Evolutionary conservation across 2,797 vertebrate genomes (phyloP), one percentile per base, ranked within the genome.

Genomic region (Heteromormyrus szaboi): DNA sequence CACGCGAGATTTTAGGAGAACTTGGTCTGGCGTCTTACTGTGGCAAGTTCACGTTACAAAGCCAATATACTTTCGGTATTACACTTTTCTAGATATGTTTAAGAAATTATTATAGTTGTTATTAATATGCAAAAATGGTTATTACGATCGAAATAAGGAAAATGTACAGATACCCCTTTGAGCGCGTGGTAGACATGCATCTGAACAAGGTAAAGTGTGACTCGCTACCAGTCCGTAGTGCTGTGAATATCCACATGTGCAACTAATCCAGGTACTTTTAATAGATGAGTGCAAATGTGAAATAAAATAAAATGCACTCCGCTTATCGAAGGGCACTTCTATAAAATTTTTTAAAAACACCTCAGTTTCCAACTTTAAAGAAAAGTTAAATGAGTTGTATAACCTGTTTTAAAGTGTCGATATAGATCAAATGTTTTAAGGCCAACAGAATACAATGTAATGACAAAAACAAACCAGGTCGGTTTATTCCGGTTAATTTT

Each of bases 141-240:
- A 93, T 94, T 89, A 90, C 93, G 0, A 92, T 95, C 92, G 93
- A 95, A 68, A 92, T 93, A 89, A 92, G 51, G 79, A 92, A 92
- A 53, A 89, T 94, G 22, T 95, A 93, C 91, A 92, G 89, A 76
- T 95, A 95, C 89, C 95, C 94, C 12, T 95, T 95, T 90, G 93
- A 95, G 91, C 93, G 94, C 83, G 95, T 95, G 91, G 94, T 95
- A 88, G 90, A 92, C 90, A 93, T 94, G 88, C 94, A 94, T 90
- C 93, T 95, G 88, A 93, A 92, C 62, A 96, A 95, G 95, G 95
- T 95, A 94, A 48, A 48, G 81, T 85, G 48, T 12, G 41, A 50
- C 19, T n/a, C 22, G 41, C 41, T 19, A 5, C n/a, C 44, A 22
- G 2, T 14, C 22, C 44, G 1, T 14, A 51, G 46, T 9, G 14